Percentiles rank a stretch among this genome's conserved stretches.
Conservation (phyloP, 2,888 invertebrate species). For the Limenitis camilla region DNA sequence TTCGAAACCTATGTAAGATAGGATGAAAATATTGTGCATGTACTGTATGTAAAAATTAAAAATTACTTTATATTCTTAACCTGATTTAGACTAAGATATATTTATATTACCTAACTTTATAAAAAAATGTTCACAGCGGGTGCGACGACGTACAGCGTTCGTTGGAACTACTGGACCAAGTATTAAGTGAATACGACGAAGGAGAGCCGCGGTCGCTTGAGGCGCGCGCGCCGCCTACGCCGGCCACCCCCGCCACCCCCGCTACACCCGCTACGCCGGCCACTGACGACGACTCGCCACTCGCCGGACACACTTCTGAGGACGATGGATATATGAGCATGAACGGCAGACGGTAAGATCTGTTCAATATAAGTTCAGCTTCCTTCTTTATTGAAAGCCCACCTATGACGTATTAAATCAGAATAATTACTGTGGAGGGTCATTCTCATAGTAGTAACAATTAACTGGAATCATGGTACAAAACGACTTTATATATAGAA, state of each 20-base stretch:
- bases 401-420: too few species aligned
- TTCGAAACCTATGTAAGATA: too few species aligned
- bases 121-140: constrained; percentile 80
- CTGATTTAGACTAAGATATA: too few species aligned
- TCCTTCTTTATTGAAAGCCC: too few species aligned
- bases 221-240: constrained; percentile 61
- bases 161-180: constrained; percentile 89
- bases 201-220: constrained; percentile 71
- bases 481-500: too few species aligned
- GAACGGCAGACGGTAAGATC: constrained; percentile 88
- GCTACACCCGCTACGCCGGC: constrained; percentile 74
- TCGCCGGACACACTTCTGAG: constrained; percentile 88
- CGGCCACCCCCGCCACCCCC: constrained; percentile 70
- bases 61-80: too few species aligned
- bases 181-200: constrained; percentile 93
- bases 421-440: too few species aligned
- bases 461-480: too few species aligned
- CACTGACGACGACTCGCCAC: constrained; percentile 83
- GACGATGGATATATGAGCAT: constrained; percentile 95
- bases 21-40: too few species aligned
- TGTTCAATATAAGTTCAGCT: background rate
- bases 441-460: too few species aligned
- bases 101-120: too few species aligned
- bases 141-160: constrained; percentile 92
- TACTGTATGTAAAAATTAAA: too few species aligned